phyloP scores from a whole-genome alignment of 2,113 vertebrate species.

The Sapayoa aenigma region DNA sequence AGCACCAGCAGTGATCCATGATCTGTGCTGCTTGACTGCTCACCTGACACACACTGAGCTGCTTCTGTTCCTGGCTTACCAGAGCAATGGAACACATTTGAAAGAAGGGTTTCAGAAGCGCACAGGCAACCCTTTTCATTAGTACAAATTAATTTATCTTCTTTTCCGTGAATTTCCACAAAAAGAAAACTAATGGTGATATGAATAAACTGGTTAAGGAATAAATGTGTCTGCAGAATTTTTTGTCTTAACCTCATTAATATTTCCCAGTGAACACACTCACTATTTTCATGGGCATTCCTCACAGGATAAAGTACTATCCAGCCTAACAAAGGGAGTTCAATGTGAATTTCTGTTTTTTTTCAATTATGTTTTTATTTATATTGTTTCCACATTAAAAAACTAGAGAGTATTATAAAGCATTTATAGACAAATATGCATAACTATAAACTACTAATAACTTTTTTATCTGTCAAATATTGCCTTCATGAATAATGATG shows the following conservation, averaged over 20 bases:
- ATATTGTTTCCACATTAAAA: not conserved
- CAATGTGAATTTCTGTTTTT: not conserved
- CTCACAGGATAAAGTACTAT: not conserved
- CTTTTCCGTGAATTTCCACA: not conserved
- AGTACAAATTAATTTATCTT: not conserved
- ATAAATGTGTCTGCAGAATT: not conserved
- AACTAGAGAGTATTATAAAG: not conserved
- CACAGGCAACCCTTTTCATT: not conserved
- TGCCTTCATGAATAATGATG: not conserved
- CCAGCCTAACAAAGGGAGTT: fast-evolving
- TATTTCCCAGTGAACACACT: not conserved
- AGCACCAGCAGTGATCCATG: not conserved
- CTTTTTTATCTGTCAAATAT: not conserved
- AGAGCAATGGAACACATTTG: not conserved
- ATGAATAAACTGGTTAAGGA: not conserved
- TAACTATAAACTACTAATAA: not conserved
- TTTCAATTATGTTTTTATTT: not conserved
- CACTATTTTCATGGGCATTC: not conserved
- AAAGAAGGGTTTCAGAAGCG: not conserved
- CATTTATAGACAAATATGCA: not conserved
- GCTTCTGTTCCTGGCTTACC: not conserved
- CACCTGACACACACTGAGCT: not conserved
- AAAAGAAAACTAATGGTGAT: not conserved
- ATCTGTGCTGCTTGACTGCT: not conserved
- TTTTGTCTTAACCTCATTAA: not conserved